Percentiles rank a stretch among this genome's conserved stretches.
phyloP scores from a whole-genome alignment of 2,113 vertebrate genomes.

The Terrapene triunguis region DNA sequence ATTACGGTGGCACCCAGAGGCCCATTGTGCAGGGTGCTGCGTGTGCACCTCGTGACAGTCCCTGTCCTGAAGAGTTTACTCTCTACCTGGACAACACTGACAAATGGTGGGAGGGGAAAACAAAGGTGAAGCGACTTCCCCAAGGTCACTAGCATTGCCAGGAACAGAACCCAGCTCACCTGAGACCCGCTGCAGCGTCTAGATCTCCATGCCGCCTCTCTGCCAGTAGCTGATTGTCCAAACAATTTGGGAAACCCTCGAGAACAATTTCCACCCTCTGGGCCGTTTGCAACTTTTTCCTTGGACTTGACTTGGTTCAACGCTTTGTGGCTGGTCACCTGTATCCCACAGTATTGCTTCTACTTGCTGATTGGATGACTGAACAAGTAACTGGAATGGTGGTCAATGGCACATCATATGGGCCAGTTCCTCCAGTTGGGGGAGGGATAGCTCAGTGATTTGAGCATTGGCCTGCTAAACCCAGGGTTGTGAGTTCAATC shows the following conservation, averaged over 20 bases:
- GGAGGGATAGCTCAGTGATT: too few species aligned
- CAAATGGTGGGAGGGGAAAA: neutral
- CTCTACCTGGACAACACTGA: fast-evolving
- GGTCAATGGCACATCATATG: neutral
- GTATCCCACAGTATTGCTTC: neutral
- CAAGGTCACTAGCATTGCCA: neutral
- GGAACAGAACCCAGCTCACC: neutral
- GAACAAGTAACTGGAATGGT: neutral
- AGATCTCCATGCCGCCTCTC: too few species aligned
- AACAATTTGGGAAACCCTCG: too few species aligned
- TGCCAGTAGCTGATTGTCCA: too few species aligned
- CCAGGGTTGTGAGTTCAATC: too few species aligned
- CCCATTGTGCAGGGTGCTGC: neutral
- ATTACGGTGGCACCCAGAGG: neutral
- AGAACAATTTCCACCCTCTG: neutral
- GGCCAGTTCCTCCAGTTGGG: fast-evolving
- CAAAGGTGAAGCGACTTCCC: neutral
- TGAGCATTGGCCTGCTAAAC: too few species aligned
- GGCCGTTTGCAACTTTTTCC: neutral
- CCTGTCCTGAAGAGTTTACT: neutral
- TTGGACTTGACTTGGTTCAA: fast-evolving
- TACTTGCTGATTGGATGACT: neutral
- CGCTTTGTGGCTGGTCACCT: fast-evolving
- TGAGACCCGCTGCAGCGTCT: too few species aligned
- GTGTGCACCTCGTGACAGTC: neutral